Conservation (phyloP, 2,888 invertebrate genomes). For the Eupelmus urozonus region DNA sequence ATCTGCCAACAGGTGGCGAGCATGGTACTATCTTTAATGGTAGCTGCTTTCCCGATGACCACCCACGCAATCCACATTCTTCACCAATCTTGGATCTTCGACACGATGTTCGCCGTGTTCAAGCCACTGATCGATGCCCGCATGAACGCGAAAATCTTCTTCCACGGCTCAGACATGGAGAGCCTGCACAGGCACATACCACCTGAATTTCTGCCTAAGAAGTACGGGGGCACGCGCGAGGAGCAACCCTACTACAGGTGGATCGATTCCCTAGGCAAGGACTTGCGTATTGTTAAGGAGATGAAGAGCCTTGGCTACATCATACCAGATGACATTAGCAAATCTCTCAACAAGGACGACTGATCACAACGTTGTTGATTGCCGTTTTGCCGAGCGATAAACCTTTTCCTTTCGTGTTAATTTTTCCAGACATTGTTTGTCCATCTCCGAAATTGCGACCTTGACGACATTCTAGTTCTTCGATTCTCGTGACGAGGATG, state of each 20-base stretch:
- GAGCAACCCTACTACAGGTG: slow-evolving; percentile 87
- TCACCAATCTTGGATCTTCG: slow-evolving; percentile 90
- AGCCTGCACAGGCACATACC: slow-evolving; percentile 87
- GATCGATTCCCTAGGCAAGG: slow-evolving; percentile 82
- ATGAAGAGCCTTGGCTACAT: slow-evolving; percentile 83
- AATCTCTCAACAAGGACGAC: slow-evolving; percentile 20
- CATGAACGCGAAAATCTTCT: slow-evolving; percentile 83
- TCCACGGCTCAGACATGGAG: slow-evolving; percentile 86
- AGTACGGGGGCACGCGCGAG: slow-evolving; percentile 84
- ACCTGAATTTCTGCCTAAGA: slow-evolving; percentile 85
- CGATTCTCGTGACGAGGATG: background rate
- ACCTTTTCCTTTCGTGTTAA: background rate
- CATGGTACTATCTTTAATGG: slow-evolving; percentile 74
- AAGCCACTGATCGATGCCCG: slow-evolving; percentile 85
- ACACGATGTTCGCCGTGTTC: slow-evolving; percentile 87
- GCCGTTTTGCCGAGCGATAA: background rate
- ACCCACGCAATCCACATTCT: slow-evolving; percentile 87
- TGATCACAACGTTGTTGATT: background rate
- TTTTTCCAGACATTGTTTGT: background rate
- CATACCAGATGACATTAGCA: slow-evolving; percentile 72
- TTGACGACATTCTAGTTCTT: background rate
- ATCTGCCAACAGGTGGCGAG: slow-evolving; percentile 69
- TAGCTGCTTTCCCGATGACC: slow-evolving; percentile 85
- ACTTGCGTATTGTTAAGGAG: slow-evolving; percentile 81
- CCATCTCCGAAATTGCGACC: background rate